Percentiles rank a stretch among this genome's conserved stretches.
Conservation (phyloP, 2,113 vertebrate genomes). For the Tonatia bakeri region DNA sequence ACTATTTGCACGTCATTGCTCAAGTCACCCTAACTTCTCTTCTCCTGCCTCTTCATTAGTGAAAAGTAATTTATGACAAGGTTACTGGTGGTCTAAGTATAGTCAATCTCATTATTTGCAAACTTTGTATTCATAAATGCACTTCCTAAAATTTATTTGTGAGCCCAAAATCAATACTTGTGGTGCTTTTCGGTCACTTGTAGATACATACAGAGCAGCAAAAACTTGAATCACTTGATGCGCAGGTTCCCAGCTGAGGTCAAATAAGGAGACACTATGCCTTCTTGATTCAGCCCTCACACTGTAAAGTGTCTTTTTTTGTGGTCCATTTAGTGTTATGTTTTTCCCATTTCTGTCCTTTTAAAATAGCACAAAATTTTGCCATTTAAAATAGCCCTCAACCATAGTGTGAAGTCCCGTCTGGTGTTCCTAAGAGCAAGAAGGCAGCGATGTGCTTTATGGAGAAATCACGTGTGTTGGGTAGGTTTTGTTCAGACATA, state of each 20-base stretch:
- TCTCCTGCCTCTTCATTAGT: background rate
- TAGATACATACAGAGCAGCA: background rate
- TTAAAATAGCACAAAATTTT: background rate
- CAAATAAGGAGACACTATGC: background rate
- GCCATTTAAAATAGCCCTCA: background rate
- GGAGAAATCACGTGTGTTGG: background rate
- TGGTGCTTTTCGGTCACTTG: background rate
- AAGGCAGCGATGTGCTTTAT: background rate
- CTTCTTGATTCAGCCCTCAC: background rate
- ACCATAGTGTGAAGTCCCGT: background rate
- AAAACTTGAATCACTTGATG: background rate
- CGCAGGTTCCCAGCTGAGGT: background rate
- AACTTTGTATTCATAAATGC: background rate
- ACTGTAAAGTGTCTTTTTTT: background rate
- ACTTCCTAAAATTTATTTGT: background rate
- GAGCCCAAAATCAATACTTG: background rate
- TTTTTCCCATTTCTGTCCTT: background rate
- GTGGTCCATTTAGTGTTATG: background rate
- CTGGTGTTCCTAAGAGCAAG: background rate
- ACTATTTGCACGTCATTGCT: background rate
- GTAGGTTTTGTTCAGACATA: background rate
- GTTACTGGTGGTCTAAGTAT: background rate
- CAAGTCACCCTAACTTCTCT: background rate
- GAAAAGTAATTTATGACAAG: background rate
- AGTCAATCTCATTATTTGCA: background rate